These are phyloP conservation scores for Todus mexicanus DNA, from an alignment of 2,797 vertebrate genomes.

Conservation along the genomic window DNA sequence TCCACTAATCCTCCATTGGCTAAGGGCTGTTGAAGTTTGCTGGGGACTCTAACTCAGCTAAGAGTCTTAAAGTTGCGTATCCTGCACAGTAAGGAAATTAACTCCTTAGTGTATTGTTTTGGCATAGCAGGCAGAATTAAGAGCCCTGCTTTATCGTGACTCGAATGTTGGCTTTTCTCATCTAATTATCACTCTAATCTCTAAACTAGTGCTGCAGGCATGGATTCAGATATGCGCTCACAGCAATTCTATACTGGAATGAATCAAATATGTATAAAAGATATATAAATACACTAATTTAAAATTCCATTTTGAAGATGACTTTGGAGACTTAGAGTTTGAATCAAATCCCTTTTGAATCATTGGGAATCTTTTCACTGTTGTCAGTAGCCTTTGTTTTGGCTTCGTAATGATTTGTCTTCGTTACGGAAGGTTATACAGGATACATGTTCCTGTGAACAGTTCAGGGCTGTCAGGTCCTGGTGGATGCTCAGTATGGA, in stretches of 20 bases:
- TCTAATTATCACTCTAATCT: background rate
- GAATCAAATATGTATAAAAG: background rate
- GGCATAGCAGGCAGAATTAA: background rate
- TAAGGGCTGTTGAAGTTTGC: background rate
- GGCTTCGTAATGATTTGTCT: background rate
- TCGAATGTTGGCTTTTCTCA: background rate
- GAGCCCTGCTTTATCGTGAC: background rate
- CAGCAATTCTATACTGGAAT: background rate
- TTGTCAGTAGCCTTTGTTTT: background rate
- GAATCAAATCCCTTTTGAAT: background rate
- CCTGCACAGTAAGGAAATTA: background rate
- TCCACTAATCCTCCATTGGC: background rate
- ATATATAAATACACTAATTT: background rate
- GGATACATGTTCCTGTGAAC: rapidly evolving
- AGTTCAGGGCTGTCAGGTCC: background rate
- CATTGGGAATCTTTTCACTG: background rate
- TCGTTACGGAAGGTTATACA: background rate
- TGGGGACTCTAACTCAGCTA: background rate
- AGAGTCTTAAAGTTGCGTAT: background rate
- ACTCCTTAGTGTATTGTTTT: background rate
- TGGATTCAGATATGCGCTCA: background rate
- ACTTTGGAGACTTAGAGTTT: background rate
- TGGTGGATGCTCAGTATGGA: background rate
- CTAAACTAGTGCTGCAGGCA: background rate
- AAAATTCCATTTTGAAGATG: background rate